Base-by-base conservation (phyloP, 2,797 vertebrate species). In the Zalophus californianus region DNA sequence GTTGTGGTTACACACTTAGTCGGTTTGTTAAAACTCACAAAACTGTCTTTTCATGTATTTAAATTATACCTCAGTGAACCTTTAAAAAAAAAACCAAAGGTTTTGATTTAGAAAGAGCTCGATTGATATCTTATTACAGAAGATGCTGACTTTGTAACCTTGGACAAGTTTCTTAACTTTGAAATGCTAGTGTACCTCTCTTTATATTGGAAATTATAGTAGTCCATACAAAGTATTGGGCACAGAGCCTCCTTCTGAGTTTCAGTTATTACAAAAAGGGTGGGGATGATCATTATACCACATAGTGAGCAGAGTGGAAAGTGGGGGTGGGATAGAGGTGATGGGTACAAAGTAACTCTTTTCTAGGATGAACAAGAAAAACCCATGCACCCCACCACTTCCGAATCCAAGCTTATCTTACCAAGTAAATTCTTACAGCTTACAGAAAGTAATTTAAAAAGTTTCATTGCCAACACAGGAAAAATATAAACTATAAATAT, bases 401-500 rank as follows among this genome's bases (percentile, higher is more conserved):
- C 14, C 14, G 25, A 95, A 68, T 32, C 85, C 80, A 95, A 96
- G 85, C 50, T 96, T 79, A 83, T 94, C 77, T 94, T 87, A 95
- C 94, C 96, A 96, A 62, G 95, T 62, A 73, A 87, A 82, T 83
- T 96, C 91, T 95, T 95, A 94, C 96, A 97, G 90, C 79, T 96
- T 97, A 95, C 86, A 86, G 90, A 95, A 98, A 95, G 94, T 97
- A 97, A 97, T 95, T 98, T 96, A 86, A 97, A 97, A 97, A 97
- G 96, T 96, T 96, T 96, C 96, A 75, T 91, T 98, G 97, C 96
- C 97, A 98, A 95, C 95, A 97, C 97, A 98, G 97, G 98, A 97
- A 98, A 97, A 97, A 93, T 95, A 88, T 93, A 98, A 98, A 98
- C 97, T 97, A 98, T 97, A 98, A 97, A 98, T 97, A 97, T 96